Conservation (phyloP, 64 coral and sea anemone genomes). For the Montipora cactus region DNA sequence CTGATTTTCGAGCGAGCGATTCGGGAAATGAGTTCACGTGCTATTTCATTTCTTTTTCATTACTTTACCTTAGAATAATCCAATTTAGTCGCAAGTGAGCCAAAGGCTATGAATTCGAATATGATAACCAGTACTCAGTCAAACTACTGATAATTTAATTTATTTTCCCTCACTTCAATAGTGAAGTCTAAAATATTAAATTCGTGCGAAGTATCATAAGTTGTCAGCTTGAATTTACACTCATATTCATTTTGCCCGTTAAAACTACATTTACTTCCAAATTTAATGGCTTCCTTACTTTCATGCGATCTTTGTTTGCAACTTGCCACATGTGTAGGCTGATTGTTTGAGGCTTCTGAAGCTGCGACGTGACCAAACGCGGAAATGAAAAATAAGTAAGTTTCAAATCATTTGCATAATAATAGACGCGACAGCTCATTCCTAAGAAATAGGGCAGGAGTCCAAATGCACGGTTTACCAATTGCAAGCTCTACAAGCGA, state of each 20-base stretch:
- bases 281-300: too few species aligned
- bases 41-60: not conserved
- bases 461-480: too few species aligned
- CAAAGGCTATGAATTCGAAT: not conserved
- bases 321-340: not conserved
- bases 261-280: too few species aligned
- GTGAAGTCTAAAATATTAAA: not conserved
- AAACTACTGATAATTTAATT: not conserved
- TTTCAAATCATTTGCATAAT: not conserved
- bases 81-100: not conserved
- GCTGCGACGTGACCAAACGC: not conserved
- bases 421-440: too few species aligned
- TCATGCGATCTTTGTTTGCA: not conserved
- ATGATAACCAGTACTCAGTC: not conserved
- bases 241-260: too few species aligned
- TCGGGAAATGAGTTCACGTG: too few species aligned
- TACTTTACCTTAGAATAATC: not conserved
- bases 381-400: not conserved
- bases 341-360: not conserved
- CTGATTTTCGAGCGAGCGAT: too few species aligned
- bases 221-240: too few species aligned
- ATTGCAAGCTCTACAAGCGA: too few species aligned
- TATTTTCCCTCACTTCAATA: not conserved
- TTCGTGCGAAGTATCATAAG: too few species aligned
- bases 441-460: too few species aligned